Evolutionary conservation across 2,888 invertebrate species (phyloP), one percentile per base, ranked within the genome.

Genomic region (Urechis unicinctus): DNA sequence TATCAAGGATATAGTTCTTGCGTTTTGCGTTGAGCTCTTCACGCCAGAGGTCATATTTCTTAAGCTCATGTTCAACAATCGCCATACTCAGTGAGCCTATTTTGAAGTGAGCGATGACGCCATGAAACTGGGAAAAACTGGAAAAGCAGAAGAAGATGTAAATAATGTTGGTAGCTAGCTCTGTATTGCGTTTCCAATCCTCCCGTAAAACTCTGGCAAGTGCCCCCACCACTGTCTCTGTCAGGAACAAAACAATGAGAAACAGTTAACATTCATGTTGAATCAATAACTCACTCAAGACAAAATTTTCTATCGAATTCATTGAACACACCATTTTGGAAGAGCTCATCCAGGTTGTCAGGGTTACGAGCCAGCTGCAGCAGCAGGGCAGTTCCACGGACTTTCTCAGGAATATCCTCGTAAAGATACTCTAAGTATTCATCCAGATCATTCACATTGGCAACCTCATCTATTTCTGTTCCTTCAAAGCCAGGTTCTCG

Each of bases 71-170:
- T 73, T 96, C 95, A 62, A 97, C 86, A 53, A 97, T 89, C 78
- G 29, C 53, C 88, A 98, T 91, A 73, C 93, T 93, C 56, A 97
- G 82, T 1, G 96, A 95, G 48, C 96, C 96, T 74, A 95, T 93
- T 83, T 97, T 95, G 77, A 95, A 94, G 77, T 95, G 93, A 51
- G 93, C 85, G 61, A 98, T 89, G 44, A 95, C 88, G 50, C 88
- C 86, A 78, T 98, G 97, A 81, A 97, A 97, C 72, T 91, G 89
- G 68, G 89, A 87, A 75, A 94, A 97, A 43, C 90, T 89, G 13
- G 97, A 96, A 76, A 98, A 94, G 76, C 94, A 96, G 78, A 94
- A 93, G 81, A 97, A 97, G 69, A 92, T 90, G 77, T 93, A 92
- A 63, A 95, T 88, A 73, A 98, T 91, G 79, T 95, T 95, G 66